These are phyloP conservation scores for Pygoscelis antarcticus DNA, from an alignment of 2,113 vertebrate species.

Conservation along the genomic window DNA sequence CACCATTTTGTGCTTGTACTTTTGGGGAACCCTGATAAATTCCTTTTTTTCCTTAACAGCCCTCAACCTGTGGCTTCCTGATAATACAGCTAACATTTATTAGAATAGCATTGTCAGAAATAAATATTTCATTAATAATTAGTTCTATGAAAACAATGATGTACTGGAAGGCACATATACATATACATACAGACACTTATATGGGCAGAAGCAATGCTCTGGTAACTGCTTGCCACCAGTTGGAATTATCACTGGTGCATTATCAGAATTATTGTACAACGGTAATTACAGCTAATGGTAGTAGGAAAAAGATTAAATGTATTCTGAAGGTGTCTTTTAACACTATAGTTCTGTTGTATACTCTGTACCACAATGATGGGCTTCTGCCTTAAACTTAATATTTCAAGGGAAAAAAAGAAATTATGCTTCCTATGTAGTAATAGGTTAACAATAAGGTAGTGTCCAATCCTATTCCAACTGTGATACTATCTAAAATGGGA, in stretches of 20 bases:
- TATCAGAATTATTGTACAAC: not conserved
- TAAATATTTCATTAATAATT: not conserved
- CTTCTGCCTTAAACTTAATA: not conserved
- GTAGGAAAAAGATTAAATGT: not conserved
- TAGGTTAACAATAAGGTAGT: not conserved
- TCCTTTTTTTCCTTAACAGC: not conserved
- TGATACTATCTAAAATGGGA: not conserved
- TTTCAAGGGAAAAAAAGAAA: not conserved
- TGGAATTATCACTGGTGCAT: not conserved
- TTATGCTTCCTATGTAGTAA: not conserved
- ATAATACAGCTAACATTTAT: not conserved
- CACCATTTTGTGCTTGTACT: not conserved
- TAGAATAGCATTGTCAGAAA: not conserved
- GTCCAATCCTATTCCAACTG: not conserved
- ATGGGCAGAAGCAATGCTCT: not conserved
- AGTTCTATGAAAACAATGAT: not conserved
- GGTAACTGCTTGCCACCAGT: not conserved
- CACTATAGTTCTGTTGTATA: not conserved
- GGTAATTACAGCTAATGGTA: not conserved
- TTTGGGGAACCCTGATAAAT: not conserved
- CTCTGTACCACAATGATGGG: not conserved
- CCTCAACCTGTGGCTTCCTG: not conserved
- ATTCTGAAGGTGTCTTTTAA: not conserved
- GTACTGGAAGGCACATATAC: not conserved
- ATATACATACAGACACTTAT: not conserved